Evolutionary conservation across 2,113 vertebrate species (phyloP), one percentile per base, ranked within the genome.

Genomic region (Hystrix brachyura): DNA sequence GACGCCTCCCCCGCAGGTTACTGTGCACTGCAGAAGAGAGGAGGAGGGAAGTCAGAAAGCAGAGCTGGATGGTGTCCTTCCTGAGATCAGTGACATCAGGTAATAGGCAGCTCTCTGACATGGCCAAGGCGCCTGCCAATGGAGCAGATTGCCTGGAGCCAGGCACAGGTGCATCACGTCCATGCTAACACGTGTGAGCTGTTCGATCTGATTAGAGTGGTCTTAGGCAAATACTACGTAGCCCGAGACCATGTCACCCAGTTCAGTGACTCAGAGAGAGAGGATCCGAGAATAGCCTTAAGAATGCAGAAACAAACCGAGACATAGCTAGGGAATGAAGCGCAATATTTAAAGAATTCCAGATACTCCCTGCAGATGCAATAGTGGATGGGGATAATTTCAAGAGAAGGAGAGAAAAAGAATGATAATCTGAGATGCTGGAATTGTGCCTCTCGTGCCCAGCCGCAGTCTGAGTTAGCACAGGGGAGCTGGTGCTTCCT

Each of bases 1-100:
- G 60, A 99, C 99, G 1, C 99, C 99, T 51, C 99, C 99, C 0
- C 99, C 99, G 17, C 99, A 99, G 17, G 99, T 99, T 65, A 99
- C 99, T 0, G 99, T 99, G 97, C 99, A 99, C 99, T 99, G 98
- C 0, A 87, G 59, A 72, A 57, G 60, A 55, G 69, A 86, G 62
- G 64, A 74, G 29, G 51, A 17, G 5, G 25, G 51, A 17, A 7
- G 25, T 96, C 34, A 92, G 64, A 17, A 32, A 15, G 1, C 7
- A 53, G 55, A 34, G 32, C 27, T 0, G 53, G 19, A 18, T 5
- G 13, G 21, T 8, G 4, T 59, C 85, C 34, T n/a, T 34, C 21
- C 59, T 25, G 46, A 74, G 18, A 74, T 69, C 59, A 9, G 71
- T 2, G 62, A 62, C 12, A 43, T n/a, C 78, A 64, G 11, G 51